Conservation (phyloP, 2,888 invertebrate genomes). For the Thalpophila matura region DNA sequence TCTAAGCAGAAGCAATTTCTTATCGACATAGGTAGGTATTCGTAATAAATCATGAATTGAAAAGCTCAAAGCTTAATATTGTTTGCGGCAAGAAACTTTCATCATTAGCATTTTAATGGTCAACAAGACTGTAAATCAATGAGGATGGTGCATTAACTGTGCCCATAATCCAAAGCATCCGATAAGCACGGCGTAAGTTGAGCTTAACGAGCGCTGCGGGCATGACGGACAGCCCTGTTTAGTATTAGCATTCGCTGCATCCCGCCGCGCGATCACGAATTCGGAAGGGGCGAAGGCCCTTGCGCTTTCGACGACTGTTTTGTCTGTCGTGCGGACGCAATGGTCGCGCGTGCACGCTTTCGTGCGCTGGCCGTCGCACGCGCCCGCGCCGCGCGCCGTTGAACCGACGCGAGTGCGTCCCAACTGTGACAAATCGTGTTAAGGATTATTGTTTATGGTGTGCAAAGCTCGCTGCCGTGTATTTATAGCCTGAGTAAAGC, state of each 20-base stretch:
- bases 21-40: not conserved
- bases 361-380: conserved; percentile 73
- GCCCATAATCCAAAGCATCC: conserved; percentile 32
- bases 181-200: conserved; percentile 38
- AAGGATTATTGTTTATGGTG: conserved; percentile 83
- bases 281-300: conserved; percentile 89
- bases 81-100: conserved; percentile 40
- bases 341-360: conserved; percentile 85
- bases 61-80: conserved; percentile 9
- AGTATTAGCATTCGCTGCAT: conserved; percentile 87
- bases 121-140: conserved; percentile 41
- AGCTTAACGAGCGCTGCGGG: conserved; percentile 48
- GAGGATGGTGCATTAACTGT: conserved; percentile 54
- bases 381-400: conserved; percentile 70
- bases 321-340: conserved; percentile 86
- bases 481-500: conserved; percentile 77
- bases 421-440: conserved; percentile 81
- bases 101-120: conserved; percentile 34
- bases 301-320: conserved; percentile 80
- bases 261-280: conserved; percentile 87
- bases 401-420: conserved; percentile 63
- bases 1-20: not conserved
- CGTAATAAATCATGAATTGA: not conserved
- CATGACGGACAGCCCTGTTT: conserved; percentile 70
- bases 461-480: conserved; percentile 75